Evolutionary conservation across 2,113 vertebrate species (phyloP).

Genomic region (Sturnira hondurensis): DNA sequence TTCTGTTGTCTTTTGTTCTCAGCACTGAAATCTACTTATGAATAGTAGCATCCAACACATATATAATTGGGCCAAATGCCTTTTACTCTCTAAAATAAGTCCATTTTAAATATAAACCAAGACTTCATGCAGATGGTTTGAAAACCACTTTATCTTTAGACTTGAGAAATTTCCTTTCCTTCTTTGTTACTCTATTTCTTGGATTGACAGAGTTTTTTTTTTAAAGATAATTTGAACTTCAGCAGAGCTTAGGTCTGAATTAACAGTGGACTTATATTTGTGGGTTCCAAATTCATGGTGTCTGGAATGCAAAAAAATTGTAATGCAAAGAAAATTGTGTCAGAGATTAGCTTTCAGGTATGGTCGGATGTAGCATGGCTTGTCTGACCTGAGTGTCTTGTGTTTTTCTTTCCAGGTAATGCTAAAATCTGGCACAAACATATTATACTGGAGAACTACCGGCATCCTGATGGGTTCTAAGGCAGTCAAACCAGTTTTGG

Average conservation of each 20-base stretch:
- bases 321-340: background rate
- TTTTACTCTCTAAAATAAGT: background rate
- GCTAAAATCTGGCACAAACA: constrained; percentile 95
- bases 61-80: background rate
- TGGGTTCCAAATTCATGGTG: background rate
- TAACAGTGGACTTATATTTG: background rate
- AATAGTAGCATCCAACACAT: background rate
- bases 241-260: background rate
- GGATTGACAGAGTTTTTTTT: background rate
- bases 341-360: background rate
- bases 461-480: constrained; percentile 91
- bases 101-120: background rate
- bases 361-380: background rate
- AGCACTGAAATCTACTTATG: background rate
- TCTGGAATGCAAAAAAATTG: no score
- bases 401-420: constrained; percentile 84
- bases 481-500: constrained; percentile 92
- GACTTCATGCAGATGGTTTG: background rate
- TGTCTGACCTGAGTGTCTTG: background rate
- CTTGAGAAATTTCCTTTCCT: background rate
- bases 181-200: background rate
- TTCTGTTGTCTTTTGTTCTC: constrained; percentile 19
- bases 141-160: background rate
- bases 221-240: background rate
- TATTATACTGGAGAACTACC: constrained; percentile 97